Evolutionary conservation across 1,140 invertebrate species (phyloP), one percentile per base, ranked within the genome.

Genomic region (Armadillidium nasatum): DNA sequence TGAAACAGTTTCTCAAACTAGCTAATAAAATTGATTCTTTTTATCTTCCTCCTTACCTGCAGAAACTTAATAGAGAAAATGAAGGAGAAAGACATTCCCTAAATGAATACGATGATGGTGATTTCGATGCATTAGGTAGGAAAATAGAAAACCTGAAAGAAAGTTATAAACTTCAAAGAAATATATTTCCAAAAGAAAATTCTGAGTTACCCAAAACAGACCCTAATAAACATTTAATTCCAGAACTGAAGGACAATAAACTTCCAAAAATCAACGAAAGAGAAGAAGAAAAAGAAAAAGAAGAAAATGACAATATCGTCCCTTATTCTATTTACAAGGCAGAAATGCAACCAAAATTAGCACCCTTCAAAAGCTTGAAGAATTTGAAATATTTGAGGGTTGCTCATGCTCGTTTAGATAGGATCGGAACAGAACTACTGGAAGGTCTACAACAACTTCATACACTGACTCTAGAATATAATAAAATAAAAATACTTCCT

Each of bases 401-500:
- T 10, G 78, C 78, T 33, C 78, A 79, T 43, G 78, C 78, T 13
- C 75, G 72, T 72, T 43, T 79, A 44, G 78, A 79, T 22, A 45
- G 72, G 7, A 68, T 79, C 0, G 78, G 78, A 11, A 43, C 60
- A 7, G 78, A 79, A 50, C 68, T 79, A 7, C 44, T 79, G 54
- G 66, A 54, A n/a, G 78, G 78, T 45, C 75, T 79, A 10, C 13
- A 15, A 4, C 33, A 71, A 10, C 69, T 79, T 21, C 75, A 79
- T 33, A 79, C 78, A 0, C 75, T 79, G 44, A 79, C 78, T 4
- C 75, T 79, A 10, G 78, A 79, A 44, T 67, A 79, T 22, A 79
- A 79, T 66, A 60, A 74, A 43, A 79, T 79, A 21, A 79, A 76
- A 54, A 54, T 79, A 11, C 67, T 79, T 22, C 78, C 78, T 19